These are phyloP conservation scores for Drosophila longiperda DNA, from an alignment of 2,888 invertebrate species.

Conservation along the genomic window DNA sequence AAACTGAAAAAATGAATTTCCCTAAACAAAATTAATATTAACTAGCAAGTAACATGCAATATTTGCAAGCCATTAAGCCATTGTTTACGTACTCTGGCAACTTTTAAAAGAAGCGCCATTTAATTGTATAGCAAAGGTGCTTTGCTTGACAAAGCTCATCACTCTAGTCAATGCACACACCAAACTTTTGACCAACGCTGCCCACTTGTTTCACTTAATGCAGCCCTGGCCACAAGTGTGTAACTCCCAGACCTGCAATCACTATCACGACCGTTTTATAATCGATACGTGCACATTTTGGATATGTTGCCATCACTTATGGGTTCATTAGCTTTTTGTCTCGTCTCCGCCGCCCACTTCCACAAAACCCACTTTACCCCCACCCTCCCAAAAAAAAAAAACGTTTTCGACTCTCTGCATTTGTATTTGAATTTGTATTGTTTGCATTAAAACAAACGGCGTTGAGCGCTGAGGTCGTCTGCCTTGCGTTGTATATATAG, in stretches of 20 bases:
- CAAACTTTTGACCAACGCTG: constrained; percentile 1
- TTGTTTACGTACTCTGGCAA: too few species aligned
- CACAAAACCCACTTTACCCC: constrained; percentile 46
- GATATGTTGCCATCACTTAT: constrained; percentile 50
- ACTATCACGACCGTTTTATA: not conserved
- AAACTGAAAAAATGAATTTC: constrained; percentile 12
- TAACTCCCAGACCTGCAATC: not conserved
- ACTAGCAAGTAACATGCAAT: constrained; percentile 9
- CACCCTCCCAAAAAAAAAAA: constrained; percentile 49
- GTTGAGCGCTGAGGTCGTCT: constrained; percentile 60
- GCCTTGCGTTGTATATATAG: constrained; percentile 40
- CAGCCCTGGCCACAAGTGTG: constrained; percentile 20
- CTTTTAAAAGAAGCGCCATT: not conserved
- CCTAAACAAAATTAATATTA: constrained; percentile 13
- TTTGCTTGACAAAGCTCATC: not conserved
- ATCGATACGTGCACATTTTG: constrained; percentile 24
- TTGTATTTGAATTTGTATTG: constrained; percentile 57
- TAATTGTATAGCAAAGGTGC: constrained; percentile 1
- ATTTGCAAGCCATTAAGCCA: not conserved
- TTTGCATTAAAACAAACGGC: constrained; percentile 68
- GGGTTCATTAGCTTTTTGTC: constrained; percentile 66
- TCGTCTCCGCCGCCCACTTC: constrained; percentile 41
- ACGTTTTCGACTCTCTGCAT: constrained; percentile 42
- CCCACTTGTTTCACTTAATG: constrained; percentile 27
- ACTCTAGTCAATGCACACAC: not conserved